Conservation (phyloP, 1,140 invertebrate species). For the Apis laboriosa region DNA sequence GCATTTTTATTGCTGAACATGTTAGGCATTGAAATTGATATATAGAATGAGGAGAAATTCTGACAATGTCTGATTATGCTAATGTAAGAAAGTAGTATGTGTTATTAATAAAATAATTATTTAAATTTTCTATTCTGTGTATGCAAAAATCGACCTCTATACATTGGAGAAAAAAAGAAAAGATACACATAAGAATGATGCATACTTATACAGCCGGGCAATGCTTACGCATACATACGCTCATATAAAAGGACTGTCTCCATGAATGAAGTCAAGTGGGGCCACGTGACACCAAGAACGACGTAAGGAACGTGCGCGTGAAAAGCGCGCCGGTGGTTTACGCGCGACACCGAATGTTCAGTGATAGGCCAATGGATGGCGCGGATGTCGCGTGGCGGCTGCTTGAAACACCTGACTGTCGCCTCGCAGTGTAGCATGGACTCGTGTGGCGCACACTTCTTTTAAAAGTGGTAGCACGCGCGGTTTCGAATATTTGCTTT, state of each 20-base stretch:
- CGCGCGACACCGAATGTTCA: slow-evolving; percentile 35
- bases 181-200: background rate
- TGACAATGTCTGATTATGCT: background rate
- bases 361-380: slow-evolving; percentile 67
- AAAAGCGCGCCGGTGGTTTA: slow-evolving; percentile 31
- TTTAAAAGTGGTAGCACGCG: slow-evolving; percentile 69
- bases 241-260: slow-evolving; percentile 36
- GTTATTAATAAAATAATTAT: background rate
- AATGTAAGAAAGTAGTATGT: background rate
- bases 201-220: background rate
- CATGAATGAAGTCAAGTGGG: slow-evolving; percentile 65
- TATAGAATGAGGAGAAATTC: background rate
- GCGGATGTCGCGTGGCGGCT: slow-evolving; percentile 53
- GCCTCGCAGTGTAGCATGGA: slow-evolving; percentile 72
- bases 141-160: background rate
- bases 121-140: background rate
- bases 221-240: slow-evolving; percentile 1
- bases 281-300: slow-evolving; percentile 20
- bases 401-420: slow-evolving; percentile 72
- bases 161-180: background rate
- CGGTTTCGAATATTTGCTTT: slow-evolving; percentile 33
- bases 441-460: slow-evolving; percentile 73
- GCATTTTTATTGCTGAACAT: slow-evolving; percentile 6
- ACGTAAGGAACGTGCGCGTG: slow-evolving; percentile 17
- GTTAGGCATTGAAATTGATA: slow-evolving; percentile 4